A percentile compares a stretch with the other conserved stretches of the same genome.
Evolutionary conservation across 1,140 invertebrate genomes (phyloP).

Genomic region (Ips typographus): DNA sequence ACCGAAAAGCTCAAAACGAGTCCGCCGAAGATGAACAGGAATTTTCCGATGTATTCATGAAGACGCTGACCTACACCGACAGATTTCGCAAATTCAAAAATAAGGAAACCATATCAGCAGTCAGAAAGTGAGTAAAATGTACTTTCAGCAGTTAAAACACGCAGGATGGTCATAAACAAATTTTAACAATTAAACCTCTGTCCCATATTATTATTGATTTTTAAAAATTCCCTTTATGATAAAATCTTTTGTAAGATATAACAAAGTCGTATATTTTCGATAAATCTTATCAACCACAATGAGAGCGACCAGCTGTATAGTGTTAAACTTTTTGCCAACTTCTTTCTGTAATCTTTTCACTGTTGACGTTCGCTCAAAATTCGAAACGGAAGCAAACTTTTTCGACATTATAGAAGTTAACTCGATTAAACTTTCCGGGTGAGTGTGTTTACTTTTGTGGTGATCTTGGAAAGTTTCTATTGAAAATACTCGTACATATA

Average conservation of each 20-base stretch:
- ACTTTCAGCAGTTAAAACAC: neutral
- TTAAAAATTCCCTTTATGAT: no score
- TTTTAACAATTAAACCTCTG: no score
- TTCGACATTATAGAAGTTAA: neutral
- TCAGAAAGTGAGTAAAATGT: constrained; percentile 71
- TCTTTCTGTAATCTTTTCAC: neutral
- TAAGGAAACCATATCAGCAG: constrained; percentile 94
- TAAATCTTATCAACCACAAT: no score
- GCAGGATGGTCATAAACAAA: neutral
- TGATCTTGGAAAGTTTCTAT: neutral
- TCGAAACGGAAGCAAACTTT: neutral
- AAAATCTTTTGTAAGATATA: no score
- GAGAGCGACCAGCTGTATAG: no score
- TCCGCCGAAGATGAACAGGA: constrained; percentile 98
- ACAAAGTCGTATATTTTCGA: no score
- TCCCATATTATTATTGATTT: neutral
- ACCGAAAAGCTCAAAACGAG: constrained; percentile 97
- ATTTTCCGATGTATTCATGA: constrained; percentile 98
- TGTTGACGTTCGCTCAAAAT: neutral
- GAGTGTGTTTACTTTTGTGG: neutral
- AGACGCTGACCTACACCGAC: constrained; percentile 94
- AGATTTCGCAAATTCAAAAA: constrained; percentile 97
- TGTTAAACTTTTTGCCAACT: no score
- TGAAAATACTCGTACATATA: no score
- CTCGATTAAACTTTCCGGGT: constrained; percentile 8